A percentile compares a stretch with the other conserved stretches of the same genome.
Evolutionary conservation across 1,140 invertebrate genomes (phyloP).

Genomic region (Acromyrmex charruanus): DNA sequence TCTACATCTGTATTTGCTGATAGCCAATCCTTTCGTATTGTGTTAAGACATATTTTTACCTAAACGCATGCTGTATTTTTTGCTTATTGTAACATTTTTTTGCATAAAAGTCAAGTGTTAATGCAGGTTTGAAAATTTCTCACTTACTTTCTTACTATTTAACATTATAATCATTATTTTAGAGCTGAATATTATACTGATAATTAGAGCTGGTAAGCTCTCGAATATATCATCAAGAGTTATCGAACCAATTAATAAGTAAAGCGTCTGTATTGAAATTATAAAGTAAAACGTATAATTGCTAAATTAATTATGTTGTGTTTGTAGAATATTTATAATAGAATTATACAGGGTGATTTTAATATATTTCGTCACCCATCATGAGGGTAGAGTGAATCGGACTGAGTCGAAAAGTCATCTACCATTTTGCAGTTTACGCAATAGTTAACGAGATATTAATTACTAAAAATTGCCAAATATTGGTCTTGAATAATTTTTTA

Average conservation of each 20-base stretch:
- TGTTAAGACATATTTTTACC: constrained; percentile 17
- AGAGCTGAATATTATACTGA: constrained; percentile 1
- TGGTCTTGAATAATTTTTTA: no score
- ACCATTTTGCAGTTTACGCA: no score
- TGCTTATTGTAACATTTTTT: neutral
- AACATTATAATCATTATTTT: constrained; percentile 5
- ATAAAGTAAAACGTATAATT: no score
- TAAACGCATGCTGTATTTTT: neutral
- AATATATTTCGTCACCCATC: no score
- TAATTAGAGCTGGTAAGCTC: neutral
- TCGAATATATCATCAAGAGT: constrained; percentile 16
- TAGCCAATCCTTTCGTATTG: neutral
- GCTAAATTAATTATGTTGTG: neutral
- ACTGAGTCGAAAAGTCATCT: no score
- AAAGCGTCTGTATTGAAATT: neutral
- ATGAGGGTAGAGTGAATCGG: no score
- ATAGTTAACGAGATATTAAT: no score
- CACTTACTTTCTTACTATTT: neutral
- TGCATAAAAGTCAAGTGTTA: neutral
- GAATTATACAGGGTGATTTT: neutral
- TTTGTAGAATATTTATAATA: neutral
- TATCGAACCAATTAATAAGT: neutral
- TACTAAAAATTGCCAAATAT: no score
- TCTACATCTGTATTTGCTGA: constrained; percentile 5
- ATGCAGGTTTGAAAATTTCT: no score